Conservation (phyloP, 2,113 vertebrate genomes). For the Eubucco bourcierii region DNA sequence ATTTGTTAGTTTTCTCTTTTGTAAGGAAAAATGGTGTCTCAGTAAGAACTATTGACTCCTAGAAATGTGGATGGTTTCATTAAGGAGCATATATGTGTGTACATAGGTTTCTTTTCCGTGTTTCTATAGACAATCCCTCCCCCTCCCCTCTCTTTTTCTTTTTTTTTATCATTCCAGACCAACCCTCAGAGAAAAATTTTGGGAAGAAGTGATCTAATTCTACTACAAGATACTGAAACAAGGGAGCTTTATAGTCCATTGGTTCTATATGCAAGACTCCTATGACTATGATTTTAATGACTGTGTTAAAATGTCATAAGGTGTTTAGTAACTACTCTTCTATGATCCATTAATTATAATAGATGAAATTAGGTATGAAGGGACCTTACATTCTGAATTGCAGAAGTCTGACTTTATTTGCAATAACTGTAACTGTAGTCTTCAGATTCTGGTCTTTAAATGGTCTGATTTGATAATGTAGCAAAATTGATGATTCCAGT, state of each 20-base stretch:
- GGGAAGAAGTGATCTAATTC: background rate
- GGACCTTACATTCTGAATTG: background rate
- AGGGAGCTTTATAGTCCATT: background rate
- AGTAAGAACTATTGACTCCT: background rate
- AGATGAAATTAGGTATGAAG: background rate
- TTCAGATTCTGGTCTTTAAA: background rate
- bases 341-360: constrained; percentile 17
- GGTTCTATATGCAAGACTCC: background rate
- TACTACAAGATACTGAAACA: background rate
- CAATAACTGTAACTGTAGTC: background rate
- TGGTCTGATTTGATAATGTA: background rate
- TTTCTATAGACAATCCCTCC: background rate
- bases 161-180: no score
- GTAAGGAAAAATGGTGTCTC: background rate
- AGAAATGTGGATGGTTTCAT: background rate
- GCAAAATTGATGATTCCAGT: background rate
- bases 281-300: background rate
- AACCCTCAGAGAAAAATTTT: no score
- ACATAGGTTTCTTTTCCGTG: background rate
- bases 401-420: background rate
- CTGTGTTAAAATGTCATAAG: background rate
- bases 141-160: background rate
- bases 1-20: background rate
- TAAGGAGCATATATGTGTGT: background rate
- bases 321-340: constrained; percentile 35